These are phyloP conservation scores for Lanius collurio DNA, from an alignment of 2,113 vertebrate genomes.

Conservation along the genomic window DNA sequence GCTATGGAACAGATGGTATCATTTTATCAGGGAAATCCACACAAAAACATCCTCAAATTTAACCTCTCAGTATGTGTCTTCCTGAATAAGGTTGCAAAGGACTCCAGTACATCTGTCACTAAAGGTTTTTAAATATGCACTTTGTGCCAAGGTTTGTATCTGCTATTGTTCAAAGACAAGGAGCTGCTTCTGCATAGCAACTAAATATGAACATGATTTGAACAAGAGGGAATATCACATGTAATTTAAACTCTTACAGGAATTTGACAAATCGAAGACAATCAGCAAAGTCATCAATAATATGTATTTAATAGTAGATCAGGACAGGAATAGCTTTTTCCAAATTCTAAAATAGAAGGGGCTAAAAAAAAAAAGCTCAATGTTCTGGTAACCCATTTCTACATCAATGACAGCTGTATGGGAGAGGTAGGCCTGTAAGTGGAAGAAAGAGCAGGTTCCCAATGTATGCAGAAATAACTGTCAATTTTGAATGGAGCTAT, in stretches of 20 bases:
- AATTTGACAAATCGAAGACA: not conserved
- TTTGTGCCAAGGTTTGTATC: not conserved
- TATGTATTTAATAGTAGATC: not conserved
- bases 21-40: not conserved
- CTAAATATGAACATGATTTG: not conserved
- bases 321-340: not conserved
- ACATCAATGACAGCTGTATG: not conserved
- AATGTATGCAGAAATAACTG: not conserved
- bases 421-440: accelerated
- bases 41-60: not conserved
- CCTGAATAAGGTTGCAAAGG: not conserved
- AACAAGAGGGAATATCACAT: not conserved
- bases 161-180: not conserved
- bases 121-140: not conserved
- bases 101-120: not conserved
- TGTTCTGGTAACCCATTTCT: not conserved
- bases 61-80: not conserved
- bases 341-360: not conserved
- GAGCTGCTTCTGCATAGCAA: not conserved
- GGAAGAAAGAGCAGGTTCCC: not conserved
- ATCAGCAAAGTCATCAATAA: not conserved
- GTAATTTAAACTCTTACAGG: not conserved
- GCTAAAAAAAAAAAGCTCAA: no score
- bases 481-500: not conserved
- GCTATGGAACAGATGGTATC: not conserved